phyloP scores from a whole-genome alignment of 2,797 vertebrate species.

The Vultur gryphus region DNA sequence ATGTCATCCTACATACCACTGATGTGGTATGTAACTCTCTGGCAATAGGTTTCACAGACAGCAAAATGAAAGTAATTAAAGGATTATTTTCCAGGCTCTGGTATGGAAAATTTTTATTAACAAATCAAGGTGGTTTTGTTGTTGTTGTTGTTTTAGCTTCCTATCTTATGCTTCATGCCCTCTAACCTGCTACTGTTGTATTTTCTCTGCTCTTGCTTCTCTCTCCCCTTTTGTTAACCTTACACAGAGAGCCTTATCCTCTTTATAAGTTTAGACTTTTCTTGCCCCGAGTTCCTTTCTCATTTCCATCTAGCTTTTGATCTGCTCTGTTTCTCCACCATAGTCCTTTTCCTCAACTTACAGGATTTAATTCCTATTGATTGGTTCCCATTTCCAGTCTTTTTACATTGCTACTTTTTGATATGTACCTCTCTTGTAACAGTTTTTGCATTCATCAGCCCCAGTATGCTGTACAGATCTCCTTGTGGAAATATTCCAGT shows the following conservation, averaged over 20 bases:
- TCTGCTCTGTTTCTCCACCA: neutral
- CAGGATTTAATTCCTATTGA: neutral
- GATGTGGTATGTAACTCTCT: neutral
- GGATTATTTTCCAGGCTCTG: neutral
- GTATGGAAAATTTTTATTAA: neutral
- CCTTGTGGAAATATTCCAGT: neutral
- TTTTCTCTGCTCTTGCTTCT: neutral
- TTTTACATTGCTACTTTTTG: neutral
- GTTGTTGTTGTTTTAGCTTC: neutral
- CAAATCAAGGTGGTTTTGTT: neutral
- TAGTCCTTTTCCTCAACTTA: neutral
- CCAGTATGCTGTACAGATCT: neutral
- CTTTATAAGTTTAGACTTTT: neutral
- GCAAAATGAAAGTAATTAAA: neutral
- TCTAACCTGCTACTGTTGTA: neutral
- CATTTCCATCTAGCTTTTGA: neutral
- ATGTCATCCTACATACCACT: neutral
- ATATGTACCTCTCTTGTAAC: neutral
- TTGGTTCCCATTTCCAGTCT: neutral
- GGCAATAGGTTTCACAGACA: neutral
- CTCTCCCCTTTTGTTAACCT: neutral
- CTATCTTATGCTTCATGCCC: neutral
- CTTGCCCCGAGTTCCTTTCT: neutral
- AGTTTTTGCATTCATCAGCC: neutral
- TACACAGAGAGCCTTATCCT: neutral